phyloP scores from a whole-genome alignment of 2,888 invertebrate species.

The Sipha maydis region DNA sequence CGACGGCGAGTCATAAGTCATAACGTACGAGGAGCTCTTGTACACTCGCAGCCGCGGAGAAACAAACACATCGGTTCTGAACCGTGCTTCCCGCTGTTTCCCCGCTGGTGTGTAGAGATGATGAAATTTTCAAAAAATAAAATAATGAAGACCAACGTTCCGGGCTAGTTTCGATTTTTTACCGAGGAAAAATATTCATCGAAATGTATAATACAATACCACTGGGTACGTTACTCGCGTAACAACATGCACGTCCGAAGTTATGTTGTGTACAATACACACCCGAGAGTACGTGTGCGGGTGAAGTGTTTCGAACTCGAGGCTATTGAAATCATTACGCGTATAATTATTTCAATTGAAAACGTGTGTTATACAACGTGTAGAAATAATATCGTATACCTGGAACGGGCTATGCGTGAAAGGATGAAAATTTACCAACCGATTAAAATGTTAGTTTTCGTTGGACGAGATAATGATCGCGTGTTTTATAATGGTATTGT shows the following conservation, averaged over 20 bases:
- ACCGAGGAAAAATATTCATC: neutral
- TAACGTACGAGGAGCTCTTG: too few relatives aligned
- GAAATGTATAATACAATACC: too few relatives aligned
- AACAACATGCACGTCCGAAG: neutral
- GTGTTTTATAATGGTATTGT: slow-evolving; percentile 6
- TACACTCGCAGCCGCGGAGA: neutral
- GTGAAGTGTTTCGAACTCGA: neutral
- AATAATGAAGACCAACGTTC: neutral
- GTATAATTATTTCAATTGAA: slow-evolving; percentile 24
- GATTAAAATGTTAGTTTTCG: neutral
- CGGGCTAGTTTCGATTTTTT: neutral
- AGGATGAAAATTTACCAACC: slow-evolving; percentile 2
- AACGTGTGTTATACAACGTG: slow-evolving; percentile 22
- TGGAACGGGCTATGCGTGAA: neutral
- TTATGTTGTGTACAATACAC: neutral
- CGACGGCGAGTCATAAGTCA: too few relatives aligned
- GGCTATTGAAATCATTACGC: slow-evolving; percentile 16
- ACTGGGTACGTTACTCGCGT: neutral
- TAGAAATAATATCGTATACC: neutral
- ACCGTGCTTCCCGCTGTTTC: neutral
- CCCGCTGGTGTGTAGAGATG: too few relatives aligned
- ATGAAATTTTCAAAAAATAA: too few relatives aligned
- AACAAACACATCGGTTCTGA: neutral
- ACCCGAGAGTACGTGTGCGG: neutral
- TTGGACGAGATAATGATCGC: slow-evolving; percentile 2